Percentiles rank a stretch among this genome's conserved stretches.
phyloP scores from a whole-genome alignment of 1,140 invertebrate genomes.

The Prorops nasuta region DNA sequence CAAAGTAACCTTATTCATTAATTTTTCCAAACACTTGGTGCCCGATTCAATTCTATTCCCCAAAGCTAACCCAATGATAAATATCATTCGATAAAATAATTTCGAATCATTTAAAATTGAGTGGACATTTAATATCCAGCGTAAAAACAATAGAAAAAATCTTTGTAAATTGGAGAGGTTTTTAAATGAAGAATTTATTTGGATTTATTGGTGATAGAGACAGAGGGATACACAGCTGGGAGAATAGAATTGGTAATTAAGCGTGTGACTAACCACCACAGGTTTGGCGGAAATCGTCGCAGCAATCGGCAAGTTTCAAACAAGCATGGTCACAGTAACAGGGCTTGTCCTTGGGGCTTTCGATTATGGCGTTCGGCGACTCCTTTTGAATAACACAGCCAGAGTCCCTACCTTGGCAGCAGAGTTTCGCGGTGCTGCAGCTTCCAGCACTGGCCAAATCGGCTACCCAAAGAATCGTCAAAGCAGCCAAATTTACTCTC shows the following conservation, averaged over 20 bases:
- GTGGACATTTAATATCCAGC: not conserved
- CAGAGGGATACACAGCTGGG: too few relatives aligned
- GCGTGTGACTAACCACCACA: constrained; percentile 84
- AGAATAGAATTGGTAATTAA: too few relatives aligned
- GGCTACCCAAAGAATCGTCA: not conserved
- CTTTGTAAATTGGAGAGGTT: too few relatives aligned
- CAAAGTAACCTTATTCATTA: not conserved
- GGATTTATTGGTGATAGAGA: too few relatives aligned
- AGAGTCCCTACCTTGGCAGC: constrained; percentile 77
- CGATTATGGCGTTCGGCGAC: constrained; percentile 78
- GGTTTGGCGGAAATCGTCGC: constrained; percentile 79
- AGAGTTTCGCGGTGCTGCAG: constrained; percentile 72
- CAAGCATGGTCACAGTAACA: constrained; percentile 89
- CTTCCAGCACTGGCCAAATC: constrained; percentile 54
- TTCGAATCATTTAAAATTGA: not conserved
- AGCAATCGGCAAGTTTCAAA: constrained; percentile 82
- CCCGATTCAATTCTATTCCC: not conserved
- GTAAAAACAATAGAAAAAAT: too few relatives aligned
- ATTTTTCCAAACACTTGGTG: not conserved
- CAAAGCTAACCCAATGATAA: not conserved
- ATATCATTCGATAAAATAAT: not conserved
- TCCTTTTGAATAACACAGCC: constrained; percentile 85
- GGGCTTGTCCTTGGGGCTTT: constrained; percentile 77
- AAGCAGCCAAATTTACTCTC: too few relatives aligned
- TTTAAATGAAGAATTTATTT: too few relatives aligned